Conservation (phyloP, 2,797 vertebrate genomes). For the Lepilemur septentrionalis region DNA sequence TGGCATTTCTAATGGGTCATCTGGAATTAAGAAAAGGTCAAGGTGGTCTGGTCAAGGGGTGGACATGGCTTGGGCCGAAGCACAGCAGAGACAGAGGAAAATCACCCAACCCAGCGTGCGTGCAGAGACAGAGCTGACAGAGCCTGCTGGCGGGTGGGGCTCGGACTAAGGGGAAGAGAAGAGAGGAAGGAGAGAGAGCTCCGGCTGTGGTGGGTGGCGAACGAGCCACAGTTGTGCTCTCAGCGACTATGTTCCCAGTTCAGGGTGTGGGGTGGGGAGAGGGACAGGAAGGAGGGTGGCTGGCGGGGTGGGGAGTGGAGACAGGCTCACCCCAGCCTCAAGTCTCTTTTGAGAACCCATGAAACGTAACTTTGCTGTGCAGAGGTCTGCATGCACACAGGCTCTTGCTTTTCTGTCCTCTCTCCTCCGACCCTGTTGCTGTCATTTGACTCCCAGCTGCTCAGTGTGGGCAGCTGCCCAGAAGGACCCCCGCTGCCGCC, state of each 20-base stretch:
- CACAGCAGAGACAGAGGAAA: not conserved
- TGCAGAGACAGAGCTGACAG: not conserved
- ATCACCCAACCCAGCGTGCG: rapidly evolving
- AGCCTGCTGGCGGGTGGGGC: not conserved
- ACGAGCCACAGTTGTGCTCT: not conserved
- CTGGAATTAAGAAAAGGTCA: not conserved
- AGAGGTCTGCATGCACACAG: not conserved
- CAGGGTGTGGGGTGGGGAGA: no score
- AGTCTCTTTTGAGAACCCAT: not conserved
- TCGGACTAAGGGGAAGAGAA: not conserved
- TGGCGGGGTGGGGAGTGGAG: no score
- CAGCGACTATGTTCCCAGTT: not conserved
- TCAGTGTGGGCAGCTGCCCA: not conserved
- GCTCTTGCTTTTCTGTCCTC: not conserved
- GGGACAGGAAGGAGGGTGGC: not conserved
- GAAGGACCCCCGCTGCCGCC: not conserved
- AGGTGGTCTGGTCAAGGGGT: not conserved
- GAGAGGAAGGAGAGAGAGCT: not conserved
- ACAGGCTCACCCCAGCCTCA: not conserved
- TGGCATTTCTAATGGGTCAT: not conserved
- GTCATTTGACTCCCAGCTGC: not conserved
- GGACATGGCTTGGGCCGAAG: not conserved
- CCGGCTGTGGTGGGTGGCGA: not conserved
- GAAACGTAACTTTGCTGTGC: not conserved
- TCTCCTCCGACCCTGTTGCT: not conserved